Evolutionary conservation across 2,797 vertebrate genomes (phyloP).

Genomic region (Craterocephalus amniculus): DNA sequence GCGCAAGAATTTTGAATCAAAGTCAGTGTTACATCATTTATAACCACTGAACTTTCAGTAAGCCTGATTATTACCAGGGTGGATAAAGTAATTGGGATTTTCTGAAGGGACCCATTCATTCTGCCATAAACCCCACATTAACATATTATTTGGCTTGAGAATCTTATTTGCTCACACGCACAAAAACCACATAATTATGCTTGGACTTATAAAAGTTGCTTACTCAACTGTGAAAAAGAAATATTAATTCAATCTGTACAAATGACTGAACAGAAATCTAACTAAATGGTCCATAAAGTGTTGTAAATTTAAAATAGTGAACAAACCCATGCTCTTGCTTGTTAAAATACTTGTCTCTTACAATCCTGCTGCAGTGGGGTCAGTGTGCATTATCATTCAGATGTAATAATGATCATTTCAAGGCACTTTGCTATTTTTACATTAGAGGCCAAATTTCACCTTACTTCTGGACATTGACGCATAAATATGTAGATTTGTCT

Average conservation of each 20-base stretch:
- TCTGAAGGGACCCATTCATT: not conserved
- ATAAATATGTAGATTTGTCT: slow-evolving; percentile 36
- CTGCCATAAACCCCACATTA: slow-evolving; percentile 2
- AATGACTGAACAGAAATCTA: not conserved
- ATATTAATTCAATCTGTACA: not conserved
- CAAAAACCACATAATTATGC: not conserved
- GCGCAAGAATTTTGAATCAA: slow-evolving; percentile 7
- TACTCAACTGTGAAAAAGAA: not conserved
- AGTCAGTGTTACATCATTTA: not conserved
- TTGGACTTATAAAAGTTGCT: not conserved
- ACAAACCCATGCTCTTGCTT: not conserved
- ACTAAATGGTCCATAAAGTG: not conserved
- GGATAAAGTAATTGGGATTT: slow-evolving; percentile 12
- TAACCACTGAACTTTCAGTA: not conserved
- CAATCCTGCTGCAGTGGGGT: slow-evolving; percentile 5
- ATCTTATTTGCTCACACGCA: slow-evolving; percentile 3
- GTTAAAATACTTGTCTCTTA: not conserved
- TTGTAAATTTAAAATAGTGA: not conserved
- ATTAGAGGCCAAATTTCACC: slow-evolving; percentile 40
- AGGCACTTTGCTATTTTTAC: slow-evolving; percentile 42
- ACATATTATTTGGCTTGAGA: not conserved
- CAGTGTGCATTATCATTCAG: slow-evolving; percentile 10
- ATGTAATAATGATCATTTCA: slow-evolving; percentile 29
- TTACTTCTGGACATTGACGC: slow-evolving; percentile 27
- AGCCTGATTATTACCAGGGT: not conserved